Evolutionary conservation across 1,140 invertebrate species (phyloP).

Genomic region (Macrobrachium rosenbergii): DNA sequence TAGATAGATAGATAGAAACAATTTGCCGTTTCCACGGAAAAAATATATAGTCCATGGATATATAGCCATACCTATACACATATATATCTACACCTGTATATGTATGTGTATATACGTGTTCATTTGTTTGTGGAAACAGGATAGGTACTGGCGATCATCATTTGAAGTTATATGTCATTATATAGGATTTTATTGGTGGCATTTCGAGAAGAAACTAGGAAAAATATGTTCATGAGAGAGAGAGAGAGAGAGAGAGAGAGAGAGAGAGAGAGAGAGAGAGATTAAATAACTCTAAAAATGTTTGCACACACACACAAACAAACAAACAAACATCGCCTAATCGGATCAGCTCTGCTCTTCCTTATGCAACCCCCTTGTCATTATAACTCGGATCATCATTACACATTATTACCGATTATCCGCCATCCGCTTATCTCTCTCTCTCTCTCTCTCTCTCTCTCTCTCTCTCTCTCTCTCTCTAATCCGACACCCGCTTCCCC

Average conservation of each 20-base stretch:
- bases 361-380: background rate
- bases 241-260: conserved; percentile 15
- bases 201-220: no score
- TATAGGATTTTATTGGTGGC: background rate
- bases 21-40: no score
- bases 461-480: background rate
- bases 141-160: no score
- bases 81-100: no score
- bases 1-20: background rate
- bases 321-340: background rate
- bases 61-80: no score
- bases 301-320: background rate
- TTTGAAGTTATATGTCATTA: background rate
- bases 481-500: background rate
- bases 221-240: background rate
- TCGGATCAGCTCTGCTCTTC: background rate
- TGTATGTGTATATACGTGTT: background rate
- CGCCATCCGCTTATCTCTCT: background rate
- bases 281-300: background rate
- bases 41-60: no score
- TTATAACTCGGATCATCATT: background rate
- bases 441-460: background rate
- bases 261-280: background rate
- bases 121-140: background rate
- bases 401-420: background rate